Conservation (phyloP, 1,140 invertebrate species). For the Drusus annulatus region DNA sequence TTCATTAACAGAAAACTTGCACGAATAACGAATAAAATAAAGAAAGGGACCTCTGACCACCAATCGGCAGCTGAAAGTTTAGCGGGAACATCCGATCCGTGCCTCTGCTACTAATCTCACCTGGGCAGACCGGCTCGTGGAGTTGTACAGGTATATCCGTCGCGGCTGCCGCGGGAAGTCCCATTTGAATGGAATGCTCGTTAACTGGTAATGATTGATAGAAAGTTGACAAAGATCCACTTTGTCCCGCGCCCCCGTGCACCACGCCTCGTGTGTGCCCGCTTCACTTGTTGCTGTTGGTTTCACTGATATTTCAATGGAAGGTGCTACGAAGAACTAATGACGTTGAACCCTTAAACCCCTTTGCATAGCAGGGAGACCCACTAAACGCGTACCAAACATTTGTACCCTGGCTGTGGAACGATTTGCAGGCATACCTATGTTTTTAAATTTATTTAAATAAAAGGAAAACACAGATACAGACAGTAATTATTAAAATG, state of each 20-base stretch:
- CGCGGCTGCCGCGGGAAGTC: not conserved
- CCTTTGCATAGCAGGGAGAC: too few species aligned
- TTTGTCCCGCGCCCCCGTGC: not conserved
- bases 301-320: too few species aligned
- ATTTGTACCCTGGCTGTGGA: too few species aligned
- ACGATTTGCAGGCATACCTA: too few species aligned
- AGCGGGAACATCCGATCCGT: not conserved
- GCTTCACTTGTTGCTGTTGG: too few species aligned
- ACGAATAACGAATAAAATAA: not conserved
- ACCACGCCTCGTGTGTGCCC: too few species aligned
- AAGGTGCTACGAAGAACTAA: too few species aligned
- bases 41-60: not conserved
- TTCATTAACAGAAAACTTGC: not conserved
- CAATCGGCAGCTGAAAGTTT: not conserved
- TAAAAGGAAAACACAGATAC: too few species aligned
- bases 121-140: not conserved
- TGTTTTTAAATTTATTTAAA: too few species aligned
- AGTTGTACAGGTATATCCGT: not conserved
- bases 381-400: too few species aligned
- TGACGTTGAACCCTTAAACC: too few species aligned
- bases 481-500: too few species aligned
- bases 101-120: not conserved
- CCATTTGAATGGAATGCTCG: constrained; percentile 21
- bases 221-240: constrained; percentile 16
- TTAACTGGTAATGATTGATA: constrained; percentile 26